A percentile compares a stretch with the other conserved stretches of the same genome.
Evolutionary conservation across 2,888 invertebrate genomes (phyloP).

Genomic region (Caenorhabditis sulstoni): DNA sequence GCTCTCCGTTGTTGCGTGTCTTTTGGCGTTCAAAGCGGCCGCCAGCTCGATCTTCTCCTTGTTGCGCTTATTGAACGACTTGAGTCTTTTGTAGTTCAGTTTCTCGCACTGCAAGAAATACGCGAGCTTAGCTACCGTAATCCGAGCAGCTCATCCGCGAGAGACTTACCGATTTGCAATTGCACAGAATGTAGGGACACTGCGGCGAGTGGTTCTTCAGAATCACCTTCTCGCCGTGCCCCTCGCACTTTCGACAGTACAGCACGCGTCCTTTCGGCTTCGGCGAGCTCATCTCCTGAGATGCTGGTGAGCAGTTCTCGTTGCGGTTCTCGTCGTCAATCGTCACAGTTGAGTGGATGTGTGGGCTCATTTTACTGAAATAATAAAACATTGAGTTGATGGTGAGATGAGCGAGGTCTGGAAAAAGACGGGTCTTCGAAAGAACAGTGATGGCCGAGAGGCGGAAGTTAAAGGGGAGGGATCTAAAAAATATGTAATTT

Average conservation of each 20-base stretch:
- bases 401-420: constrained; percentile 4
- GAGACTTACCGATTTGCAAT: constrained; percentile 71
- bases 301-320: constrained; percentile 53
- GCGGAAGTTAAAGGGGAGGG: constrained; percentile 37
- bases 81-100: constrained; percentile 68
- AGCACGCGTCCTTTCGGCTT: constrained; percentile 62
- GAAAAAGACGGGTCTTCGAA: neutral
- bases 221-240: constrained; percentile 71
- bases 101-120: constrained; percentile 68
- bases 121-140: neutral
- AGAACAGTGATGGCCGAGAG: constrained; percentile 2
- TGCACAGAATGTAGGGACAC: constrained; percentile 74
- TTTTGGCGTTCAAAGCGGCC: constrained; percentile 62
- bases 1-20: constrained; percentile 47
- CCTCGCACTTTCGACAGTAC: constrained; percentile 76
- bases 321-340: constrained; percentile 50
- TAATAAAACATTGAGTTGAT: no score
- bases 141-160: neutral
- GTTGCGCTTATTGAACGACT: constrained; percentile 72
- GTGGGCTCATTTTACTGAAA: constrained; percentile 58
- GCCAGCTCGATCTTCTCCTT: constrained; percentile 71
- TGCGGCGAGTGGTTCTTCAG: constrained; percentile 75
- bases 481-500: constrained; percentile 36
- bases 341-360: constrained; percentile 51
- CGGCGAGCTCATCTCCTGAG: constrained; percentile 46